Base-by-base conservation (phyloP, 2,888 invertebrate genomes). In the Mayetiola destructor region DNA sequence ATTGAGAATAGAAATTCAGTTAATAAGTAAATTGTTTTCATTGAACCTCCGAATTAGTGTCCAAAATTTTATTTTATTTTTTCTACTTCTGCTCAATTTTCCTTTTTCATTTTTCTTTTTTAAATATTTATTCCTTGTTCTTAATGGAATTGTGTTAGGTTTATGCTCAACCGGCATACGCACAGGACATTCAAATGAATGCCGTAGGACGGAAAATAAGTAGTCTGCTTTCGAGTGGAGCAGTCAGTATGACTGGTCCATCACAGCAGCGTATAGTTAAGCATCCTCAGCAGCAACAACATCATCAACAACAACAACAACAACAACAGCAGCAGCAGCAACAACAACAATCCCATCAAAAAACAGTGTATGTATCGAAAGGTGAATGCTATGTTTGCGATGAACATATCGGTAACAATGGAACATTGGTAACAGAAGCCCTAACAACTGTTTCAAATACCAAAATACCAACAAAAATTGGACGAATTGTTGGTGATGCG, bases 401-500 rank as follows among this genome's bases (percentile, higher is more conserved):
- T 62, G 73, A 73, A 60, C 61, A 65, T n/a, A 62, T 64, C 36
- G 62, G 65, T 3, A 68, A 64, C 56, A 68, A 64, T 58, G 65
- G 66, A 21, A 67, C 69, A 57, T 62, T 66, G 12, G 63, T 74
- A 1, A 68, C 71, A 39, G 72, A 73, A 35, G 67, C 70, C 63
- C 63, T 64, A 42, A 74, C 75, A 56, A 65, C 70, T 30, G 69
- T 71, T 62, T 71, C 74, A 12, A 68, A 70, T 56, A 73, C 73
- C 56, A 72, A 73, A 60, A 68, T 75, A 56, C 74, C 75, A 56
- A 74, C 74, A 61, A 75, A 75, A 67, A 69, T 75, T 61, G 75
- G 73, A 2, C 73, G 74, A 63, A 63, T 75, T 54, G 69, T 75
- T 57, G 75, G 75, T 29, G 73, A 75, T 64, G 71, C 71, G 9